These are phyloP conservation scores for Nebria salina DNA, from an alignment of 2,888 invertebrate genomes.

Conservation along the genomic window DNA sequence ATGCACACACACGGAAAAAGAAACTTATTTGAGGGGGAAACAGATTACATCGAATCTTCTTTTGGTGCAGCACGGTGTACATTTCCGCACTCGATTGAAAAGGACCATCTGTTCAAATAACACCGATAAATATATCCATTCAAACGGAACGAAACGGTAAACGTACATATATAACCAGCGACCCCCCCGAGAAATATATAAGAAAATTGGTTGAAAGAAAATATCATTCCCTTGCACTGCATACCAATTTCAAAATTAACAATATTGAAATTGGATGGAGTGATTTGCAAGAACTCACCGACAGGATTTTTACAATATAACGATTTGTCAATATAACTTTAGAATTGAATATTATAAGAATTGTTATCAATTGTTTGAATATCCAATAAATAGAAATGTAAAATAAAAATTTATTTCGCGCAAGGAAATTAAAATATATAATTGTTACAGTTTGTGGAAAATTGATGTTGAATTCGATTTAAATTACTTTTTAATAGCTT, in stretches of 20 bases:
- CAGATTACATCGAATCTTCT: conserved; percentile 16
- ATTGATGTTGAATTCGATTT: too few species aligned
- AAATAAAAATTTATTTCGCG: background rate
- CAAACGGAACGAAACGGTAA: conserved; percentile 20
- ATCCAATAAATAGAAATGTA: background rate
- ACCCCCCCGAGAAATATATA: background rate
- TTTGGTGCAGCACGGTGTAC: conserved; percentile 1
- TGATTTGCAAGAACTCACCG: background rate
- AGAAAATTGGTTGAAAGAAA: background rate
- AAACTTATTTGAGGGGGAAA: conserved; percentile 11
- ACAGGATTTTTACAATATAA: background rate
- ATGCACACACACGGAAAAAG: conserved; percentile 1
- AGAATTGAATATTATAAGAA: background rate
- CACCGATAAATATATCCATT: conserved; percentile 9
- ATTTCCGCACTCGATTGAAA: conserved; percentile 18
- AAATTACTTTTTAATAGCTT: too few species aligned
- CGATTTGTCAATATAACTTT: background rate
- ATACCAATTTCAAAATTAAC: conserved; percentile 8
- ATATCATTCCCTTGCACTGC: background rate
- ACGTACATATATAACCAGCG: conserved; percentile 3
- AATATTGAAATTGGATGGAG: background rate
- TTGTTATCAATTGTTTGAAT: background rate
- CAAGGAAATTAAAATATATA: too few species aligned
- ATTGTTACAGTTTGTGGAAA: too few species aligned
- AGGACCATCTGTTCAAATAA: conserved; percentile 21